phyloP scores from a whole-genome alignment of 1,140 invertebrate species.

The Agrilus planipennis region DNA sequence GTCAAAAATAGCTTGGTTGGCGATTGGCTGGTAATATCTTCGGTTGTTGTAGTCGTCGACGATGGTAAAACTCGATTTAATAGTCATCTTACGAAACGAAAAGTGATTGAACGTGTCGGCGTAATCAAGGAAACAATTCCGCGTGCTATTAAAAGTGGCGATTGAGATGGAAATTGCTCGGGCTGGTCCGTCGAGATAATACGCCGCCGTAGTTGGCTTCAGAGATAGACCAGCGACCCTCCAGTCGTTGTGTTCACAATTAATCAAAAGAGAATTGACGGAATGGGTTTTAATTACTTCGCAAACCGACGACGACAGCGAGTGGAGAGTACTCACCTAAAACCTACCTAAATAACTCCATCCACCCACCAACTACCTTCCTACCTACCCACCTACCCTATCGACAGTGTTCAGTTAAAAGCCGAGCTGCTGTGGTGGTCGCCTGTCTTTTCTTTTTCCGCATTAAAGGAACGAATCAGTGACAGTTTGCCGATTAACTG shows the following conservation, averaged over 20 bases:
- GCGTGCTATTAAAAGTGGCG: slow-evolving; percentile 32
- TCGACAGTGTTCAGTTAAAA: too few species aligned
- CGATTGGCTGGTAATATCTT: too few species aligned
- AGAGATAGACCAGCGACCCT: slow-evolving; percentile 18
- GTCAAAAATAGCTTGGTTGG: too few species aligned
- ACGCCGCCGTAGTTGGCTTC: slow-evolving; percentile 16
- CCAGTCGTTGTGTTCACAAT: slow-evolving; percentile 27
- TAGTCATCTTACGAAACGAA: slow-evolving; percentile 33
- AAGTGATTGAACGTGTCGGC: slow-evolving; percentile 33
- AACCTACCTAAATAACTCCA: too few species aligned
- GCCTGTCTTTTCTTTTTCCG: too few species aligned
- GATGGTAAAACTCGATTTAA: slow-evolving; percentile 34
- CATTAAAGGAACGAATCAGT: too few species aligned
- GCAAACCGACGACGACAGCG: slow-evolving; percentile 18
- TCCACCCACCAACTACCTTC: too few species aligned
- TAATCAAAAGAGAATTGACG: slow-evolving; percentile 33
- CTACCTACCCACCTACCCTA: too few species aligned
- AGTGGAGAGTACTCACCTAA: too few species aligned
- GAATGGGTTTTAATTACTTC: slow-evolving; percentile 31
- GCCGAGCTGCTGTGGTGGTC: too few species aligned
- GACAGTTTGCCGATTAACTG: too few species aligned
- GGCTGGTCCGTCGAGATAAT: slow-evolving; percentile 31
- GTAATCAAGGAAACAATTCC: slow-evolving; percentile 34
- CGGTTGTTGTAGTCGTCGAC: too few species aligned
- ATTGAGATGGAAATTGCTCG: slow-evolving; percentile 33